Conservation (phyloP, 2,888 invertebrate species). For the Cosmopolites sordidus region DNA sequence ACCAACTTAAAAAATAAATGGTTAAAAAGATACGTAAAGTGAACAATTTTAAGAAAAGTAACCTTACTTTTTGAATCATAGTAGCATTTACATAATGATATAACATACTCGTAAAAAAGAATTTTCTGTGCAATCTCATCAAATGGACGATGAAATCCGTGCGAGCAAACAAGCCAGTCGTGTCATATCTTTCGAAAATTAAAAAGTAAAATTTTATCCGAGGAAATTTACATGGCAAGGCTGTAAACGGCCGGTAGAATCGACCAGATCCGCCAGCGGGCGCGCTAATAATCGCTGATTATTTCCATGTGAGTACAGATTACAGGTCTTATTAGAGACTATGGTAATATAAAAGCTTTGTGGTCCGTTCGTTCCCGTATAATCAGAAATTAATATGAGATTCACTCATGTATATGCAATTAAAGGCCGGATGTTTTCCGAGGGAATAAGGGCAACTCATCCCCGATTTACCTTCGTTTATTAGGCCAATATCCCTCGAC, state of each 20-base stretch:
- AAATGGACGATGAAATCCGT: not conserved
- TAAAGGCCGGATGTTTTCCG: conserved; percentile 46
- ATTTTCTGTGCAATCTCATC: too few relatives aligned
- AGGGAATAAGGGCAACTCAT: conserved; percentile 28
- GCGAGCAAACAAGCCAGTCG: too few relatives aligned
- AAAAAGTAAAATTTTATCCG: conserved; percentile 24
- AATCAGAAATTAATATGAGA: conserved; percentile 53
- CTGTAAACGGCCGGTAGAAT: conserved; percentile 10
- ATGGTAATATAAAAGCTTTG: conserved; percentile 51
- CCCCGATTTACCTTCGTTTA: conserved; percentile 10
- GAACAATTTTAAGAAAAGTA: too few relatives aligned
- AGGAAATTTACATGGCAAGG: conserved; percentile 19
- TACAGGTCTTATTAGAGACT: conserved; percentile 50
- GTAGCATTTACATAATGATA: too few relatives aligned
- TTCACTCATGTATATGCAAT: conserved; percentile 52
- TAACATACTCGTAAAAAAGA: too few relatives aligned
- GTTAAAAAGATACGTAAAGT: too few relatives aligned
- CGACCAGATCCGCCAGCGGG: conserved; percentile 8
- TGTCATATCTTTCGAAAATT: conserved; percentile 20
- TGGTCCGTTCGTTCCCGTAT: conserved; percentile 49
- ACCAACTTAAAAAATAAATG: too few relatives aligned
- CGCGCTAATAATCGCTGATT: conserved; percentile 42
- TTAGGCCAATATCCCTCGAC: not conserved
- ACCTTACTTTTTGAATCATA: too few relatives aligned
- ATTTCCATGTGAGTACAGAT: conserved; percentile 48